phyloP scores from a whole-genome alignment of 2,797 vertebrate genomes.

The Erpetoichthys calabaricus region DNA sequence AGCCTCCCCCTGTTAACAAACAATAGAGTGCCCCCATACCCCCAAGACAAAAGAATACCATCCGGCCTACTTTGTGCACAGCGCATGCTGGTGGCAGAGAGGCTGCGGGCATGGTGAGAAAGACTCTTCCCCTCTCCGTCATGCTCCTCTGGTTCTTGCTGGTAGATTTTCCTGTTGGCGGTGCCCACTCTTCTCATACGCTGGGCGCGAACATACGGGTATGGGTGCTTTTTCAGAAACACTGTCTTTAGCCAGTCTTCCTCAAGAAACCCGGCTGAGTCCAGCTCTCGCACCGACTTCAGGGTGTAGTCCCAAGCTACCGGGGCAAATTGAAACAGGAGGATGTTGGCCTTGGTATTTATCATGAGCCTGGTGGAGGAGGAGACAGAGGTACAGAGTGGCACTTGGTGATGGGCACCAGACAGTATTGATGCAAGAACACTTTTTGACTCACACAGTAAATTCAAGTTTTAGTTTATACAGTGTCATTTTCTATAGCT shows the following conservation, averaged over 20 bases:
- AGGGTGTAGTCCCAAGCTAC: slow-evolving; percentile 57
- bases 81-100: slow-evolving; percentile 13
- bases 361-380: slow-evolving; percentile 52
- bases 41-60: too few relatives aligned
- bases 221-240: slow-evolving; percentile 7
- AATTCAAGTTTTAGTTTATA: too few relatives aligned
- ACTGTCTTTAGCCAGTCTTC: slow-evolving; percentile 9
- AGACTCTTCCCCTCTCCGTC: slow-evolving; percentile 5
- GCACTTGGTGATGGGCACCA: too few relatives aligned
- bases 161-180: slow-evolving; percentile 16
- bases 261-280: slow-evolving; percentile 6
- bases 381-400: background rate
- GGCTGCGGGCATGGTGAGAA: slow-evolving; percentile 14
- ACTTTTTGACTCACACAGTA: too few relatives aligned
- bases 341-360: slow-evolving; percentile 44
- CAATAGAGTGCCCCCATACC: too few relatives aligned
- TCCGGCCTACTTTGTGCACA: slow-evolving; percentile 22
- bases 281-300: too few relatives aligned
- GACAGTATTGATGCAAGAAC: slow-evolving; percentile 6
- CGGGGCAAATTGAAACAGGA: slow-evolving; percentile 58
- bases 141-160: background rate
- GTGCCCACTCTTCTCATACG: slow-evolving; percentile 1
- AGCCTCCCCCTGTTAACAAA: too few relatives aligned
- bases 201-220: slow-evolving; percentile 6
- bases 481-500: too few relatives aligned